A percentile compares a stretch with the other conserved stretches of the same genome.
Conservation (phyloP, 1,140 invertebrate species). For the Sarcophaga bullata region DNA sequence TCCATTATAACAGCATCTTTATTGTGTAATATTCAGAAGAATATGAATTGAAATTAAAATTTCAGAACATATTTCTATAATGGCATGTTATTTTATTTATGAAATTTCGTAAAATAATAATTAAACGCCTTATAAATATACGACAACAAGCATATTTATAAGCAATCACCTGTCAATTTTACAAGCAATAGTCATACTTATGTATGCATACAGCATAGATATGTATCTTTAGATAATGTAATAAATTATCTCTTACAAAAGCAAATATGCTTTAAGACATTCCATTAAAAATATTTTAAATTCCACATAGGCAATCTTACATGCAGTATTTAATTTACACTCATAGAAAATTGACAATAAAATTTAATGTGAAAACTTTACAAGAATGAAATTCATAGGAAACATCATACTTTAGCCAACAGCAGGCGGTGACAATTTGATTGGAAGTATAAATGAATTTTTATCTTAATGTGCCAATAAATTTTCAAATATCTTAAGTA, state of each 20-base stretch:
- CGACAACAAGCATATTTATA: not conserved
- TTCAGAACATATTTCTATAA: too few relatives aligned
- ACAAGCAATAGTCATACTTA: not conserved
- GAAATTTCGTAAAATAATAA: too few relatives aligned
- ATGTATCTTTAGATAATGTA: not conserved
- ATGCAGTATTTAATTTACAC: not conserved
- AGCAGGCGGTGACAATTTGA: constrained; percentile 22
- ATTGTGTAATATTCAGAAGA: too few relatives aligned
- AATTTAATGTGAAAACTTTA: constrained; percentile 31
- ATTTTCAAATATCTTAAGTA: constrained; percentile 39
- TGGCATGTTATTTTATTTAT: too few relatives aligned
- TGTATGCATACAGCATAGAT: not conserved
- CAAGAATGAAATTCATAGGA: not conserved
- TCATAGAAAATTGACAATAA: constrained; percentile 4
- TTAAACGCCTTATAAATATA: too few relatives aligned
- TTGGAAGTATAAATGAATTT: constrained; percentile 7
- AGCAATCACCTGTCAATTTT: not conserved
- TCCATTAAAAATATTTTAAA: constrained; percentile 37
- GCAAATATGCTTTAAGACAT: not conserved
- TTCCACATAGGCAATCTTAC: not conserved
- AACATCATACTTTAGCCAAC: not conserved
- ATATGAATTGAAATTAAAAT: too few relatives aligned
- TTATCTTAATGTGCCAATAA: constrained; percentile 46
- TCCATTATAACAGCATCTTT: too few relatives aligned
- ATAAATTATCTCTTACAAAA: not conserved